Base-by-base conservation (phyloP, 2,797 vertebrate genomes). In the Gallinago stenura region DNA sequence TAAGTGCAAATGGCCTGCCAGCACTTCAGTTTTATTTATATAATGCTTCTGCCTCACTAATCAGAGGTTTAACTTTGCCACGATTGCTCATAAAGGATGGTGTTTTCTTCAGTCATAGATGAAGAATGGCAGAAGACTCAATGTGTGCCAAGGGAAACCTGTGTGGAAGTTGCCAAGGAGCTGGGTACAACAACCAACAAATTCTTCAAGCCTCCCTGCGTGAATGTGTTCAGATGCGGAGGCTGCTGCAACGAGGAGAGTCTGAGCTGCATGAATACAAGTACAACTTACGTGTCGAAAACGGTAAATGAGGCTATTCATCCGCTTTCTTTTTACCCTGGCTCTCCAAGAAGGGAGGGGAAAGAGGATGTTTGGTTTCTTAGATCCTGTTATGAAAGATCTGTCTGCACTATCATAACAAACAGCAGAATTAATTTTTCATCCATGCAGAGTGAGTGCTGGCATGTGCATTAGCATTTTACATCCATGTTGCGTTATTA, bases 41-140 rank as follows among this genome's bases (percentile, higher is more conserved):
- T 30, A 91, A 86, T 66, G 62, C 26, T 93, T 91, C 87, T 89
- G n/a, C 22, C 57, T 93, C 18, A 18, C 76, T 89, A 94, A 84
- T 86, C 61, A 71, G 48, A 65, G 13, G 57, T 45, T 91, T 73
- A 77, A 48, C 46, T 70, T 77, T 75, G 43, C 58, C 16, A 31
- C 41, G 64, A 35, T 69, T 70, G 72, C 41, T 86, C 54, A 78
- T 78, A 92, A 92, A 83, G 81, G 86, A 66, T 25, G 53, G 26
- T 95, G 33, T 77, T 95, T 84, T 96, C 70, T 90, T 22, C 91
- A 98, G 99, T 99, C 89, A 99, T 99, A 95, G 99, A 99, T 71
- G 99, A 99, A 43, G 99, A 99, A 96, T 99, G 99, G 99, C 99
- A 99, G 97, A 98, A 98, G 93, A 99, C 99, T 22, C 99, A 99